Percentiles rank a stretch among this genome's conserved stretches.
Evolutionary conservation across 2,113 vertebrate species (phyloP).

Genomic region (Halichoerus grypus): DNA sequence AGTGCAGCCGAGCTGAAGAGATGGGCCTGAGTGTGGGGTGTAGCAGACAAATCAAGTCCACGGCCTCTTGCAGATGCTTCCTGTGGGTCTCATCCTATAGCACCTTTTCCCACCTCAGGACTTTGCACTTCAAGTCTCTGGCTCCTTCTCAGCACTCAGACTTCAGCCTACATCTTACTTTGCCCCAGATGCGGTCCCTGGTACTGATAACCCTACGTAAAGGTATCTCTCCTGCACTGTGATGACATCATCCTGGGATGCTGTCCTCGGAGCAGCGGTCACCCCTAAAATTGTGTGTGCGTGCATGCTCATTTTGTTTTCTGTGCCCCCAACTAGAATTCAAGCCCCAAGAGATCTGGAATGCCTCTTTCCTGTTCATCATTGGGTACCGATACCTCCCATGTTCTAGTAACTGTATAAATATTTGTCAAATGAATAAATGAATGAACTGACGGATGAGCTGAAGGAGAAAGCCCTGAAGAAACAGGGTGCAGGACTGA

Average conservation of each 20-base stretch:
- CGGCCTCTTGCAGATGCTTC: accelerated
- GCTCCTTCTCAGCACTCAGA: neutral
- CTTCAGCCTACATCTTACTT: neutral
- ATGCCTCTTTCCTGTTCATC: too few relatives aligned
- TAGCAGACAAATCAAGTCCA: accelerated
- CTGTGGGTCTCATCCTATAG: neutral
- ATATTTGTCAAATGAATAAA: neutral
- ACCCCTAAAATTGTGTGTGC: too few relatives aligned
- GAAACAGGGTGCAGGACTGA: accelerated
- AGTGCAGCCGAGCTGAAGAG: neutral
- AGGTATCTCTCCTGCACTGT: accelerated
- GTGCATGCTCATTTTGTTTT: neutral
- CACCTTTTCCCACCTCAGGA: too few relatives aligned
- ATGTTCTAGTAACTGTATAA: neutral
- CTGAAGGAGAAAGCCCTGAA: neutral
- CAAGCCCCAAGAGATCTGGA: too few relatives aligned
- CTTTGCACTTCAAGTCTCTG: neutral
- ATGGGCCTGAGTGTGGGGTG: accelerated
- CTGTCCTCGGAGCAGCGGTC: too few relatives aligned
- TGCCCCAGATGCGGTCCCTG: neutral
- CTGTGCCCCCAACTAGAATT: neutral
- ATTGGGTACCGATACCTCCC: accelerated
- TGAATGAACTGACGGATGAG: neutral
- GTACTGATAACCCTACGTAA: neutral
- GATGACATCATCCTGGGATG: neutral